These are phyloP conservation scores for Ametastegia equiseti DNA, from an alignment of 2,888 invertebrate genomes.

Conservation along the genomic window DNA sequence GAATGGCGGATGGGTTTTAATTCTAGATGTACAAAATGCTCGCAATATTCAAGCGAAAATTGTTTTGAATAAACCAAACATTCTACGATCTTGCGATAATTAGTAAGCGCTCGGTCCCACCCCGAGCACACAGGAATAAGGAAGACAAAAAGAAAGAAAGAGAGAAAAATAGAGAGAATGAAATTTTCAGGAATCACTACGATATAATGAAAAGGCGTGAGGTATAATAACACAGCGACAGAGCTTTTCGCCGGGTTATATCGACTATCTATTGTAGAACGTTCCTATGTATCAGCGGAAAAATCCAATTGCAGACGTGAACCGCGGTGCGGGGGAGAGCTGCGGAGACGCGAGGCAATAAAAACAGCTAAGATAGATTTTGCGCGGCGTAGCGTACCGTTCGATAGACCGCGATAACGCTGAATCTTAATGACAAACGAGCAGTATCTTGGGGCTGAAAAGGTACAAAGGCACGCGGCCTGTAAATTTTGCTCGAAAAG, in stretches of 20 bases:
- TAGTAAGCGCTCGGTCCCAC: background rate
- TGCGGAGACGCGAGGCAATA: background rate
- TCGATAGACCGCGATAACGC: conserved; percentile 43
- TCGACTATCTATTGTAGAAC: background rate
- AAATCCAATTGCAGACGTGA: background rate
- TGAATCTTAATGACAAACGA: conserved; percentile 47
- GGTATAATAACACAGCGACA: background rate
- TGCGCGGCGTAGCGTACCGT: conserved; percentile 11
- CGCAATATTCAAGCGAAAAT: background rate
- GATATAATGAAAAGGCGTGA: conserved; percentile 26
- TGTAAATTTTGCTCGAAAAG: conserved; percentile 43
- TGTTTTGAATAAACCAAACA: background rate
- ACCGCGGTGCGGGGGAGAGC: no score
- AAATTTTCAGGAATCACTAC: background rate
- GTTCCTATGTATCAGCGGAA: background rate
- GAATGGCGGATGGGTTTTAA: background rate
- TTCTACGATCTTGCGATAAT: background rate
- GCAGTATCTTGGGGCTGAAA: conserved; percentile 40
- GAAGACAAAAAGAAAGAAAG: background rate
- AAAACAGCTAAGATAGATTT: conserved; percentile 15
- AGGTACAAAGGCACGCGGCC: conserved; percentile 32
- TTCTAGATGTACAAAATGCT: background rate
- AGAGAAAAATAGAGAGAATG: background rate
- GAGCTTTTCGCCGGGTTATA: background rate
- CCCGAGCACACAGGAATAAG: no score